Evolutionary conservation across 1,140 invertebrate species (phyloP).

Genomic region (Lineus longissimus): DNA sequence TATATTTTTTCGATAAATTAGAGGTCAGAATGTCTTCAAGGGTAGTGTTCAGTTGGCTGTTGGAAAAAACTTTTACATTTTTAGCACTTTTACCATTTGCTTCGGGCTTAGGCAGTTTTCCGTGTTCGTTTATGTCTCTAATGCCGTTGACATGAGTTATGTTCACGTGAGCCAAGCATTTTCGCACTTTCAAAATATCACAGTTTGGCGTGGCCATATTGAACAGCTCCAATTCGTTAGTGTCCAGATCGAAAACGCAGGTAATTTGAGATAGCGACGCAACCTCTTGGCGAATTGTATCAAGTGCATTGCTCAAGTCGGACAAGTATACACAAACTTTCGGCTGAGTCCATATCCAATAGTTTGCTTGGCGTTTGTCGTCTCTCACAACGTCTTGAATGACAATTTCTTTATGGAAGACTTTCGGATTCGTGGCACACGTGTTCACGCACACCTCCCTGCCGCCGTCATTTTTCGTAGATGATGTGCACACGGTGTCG

Average conservation of each 20-base stretch:
- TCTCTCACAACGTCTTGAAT: not conserved
- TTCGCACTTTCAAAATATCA: not conserved
- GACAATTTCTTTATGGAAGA: not conserved
- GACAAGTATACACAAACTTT: not conserved
- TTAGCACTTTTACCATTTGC: not conserved
- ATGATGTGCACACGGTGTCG: conserved; percentile 1
- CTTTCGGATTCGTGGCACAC: not conserved
- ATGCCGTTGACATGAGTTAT: not conserved
- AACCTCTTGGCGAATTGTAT: no score
- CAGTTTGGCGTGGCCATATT: not conserved
- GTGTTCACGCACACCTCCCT: not conserved
- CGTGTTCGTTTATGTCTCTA: not conserved
- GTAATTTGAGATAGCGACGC: not conserved
- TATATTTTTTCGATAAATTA: not conserved
- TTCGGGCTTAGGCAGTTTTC: not conserved
- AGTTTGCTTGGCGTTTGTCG: not conserved
- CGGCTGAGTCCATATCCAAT: conserved; percentile 3
- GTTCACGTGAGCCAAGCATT: conserved; percentile 7
- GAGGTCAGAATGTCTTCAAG: not conserved
- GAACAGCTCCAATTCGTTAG: conserved; percentile 5
- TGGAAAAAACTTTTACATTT: not conserved
- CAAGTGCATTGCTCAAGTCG: not conserved
- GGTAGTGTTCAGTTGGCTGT: not conserved
- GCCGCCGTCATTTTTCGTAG: not conserved
- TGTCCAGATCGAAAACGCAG: conserved; percentile 3